Percentiles rank a stretch among this genome's conserved stretches.
These are phyloP conservation scores for Lithobates pipiens DNA, from an alignment of 2,797 vertebrate species.

Conservation along the genomic window DNA sequence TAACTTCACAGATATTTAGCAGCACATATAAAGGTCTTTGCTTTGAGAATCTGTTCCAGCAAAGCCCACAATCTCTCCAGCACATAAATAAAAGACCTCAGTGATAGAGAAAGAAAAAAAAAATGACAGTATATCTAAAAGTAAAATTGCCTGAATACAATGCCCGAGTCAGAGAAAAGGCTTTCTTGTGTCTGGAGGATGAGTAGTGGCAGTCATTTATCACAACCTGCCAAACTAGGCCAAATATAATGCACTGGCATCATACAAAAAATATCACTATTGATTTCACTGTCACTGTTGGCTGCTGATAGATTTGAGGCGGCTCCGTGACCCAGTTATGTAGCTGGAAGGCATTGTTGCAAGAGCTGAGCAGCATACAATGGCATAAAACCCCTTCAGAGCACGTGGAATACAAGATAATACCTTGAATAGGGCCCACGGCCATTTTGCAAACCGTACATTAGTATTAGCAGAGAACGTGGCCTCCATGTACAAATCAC, in stretches of 20 bases:
- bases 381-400: neutral
- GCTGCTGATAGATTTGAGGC: constrained; percentile 23
- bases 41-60: constrained; percentile 27
- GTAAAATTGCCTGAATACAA: constrained; percentile 44
- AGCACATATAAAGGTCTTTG: neutral
- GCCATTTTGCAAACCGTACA: neutral
- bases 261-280: constrained; percentile 24
- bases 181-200: constrained; percentile 23
- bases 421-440: neutral
- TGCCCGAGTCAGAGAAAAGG: constrained; percentile 24
- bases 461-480: neutral
- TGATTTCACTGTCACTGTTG: constrained; percentile 36
- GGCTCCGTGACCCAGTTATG: constrained; percentile 24
- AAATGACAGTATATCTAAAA: constrained; percentile 43
- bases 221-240: constrained; percentile 42
- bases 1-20: neutral
- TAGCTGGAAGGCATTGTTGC: constrained; percentile 26
- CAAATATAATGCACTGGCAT: constrained; percentile 40
- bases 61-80: constrained; percentile 10
- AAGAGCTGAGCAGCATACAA: constrained; percentile 2
- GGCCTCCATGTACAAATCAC: neutral
- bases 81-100: constrained; percentile 35
- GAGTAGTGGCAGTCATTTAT: constrained; percentile 26
- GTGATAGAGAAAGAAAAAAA: constrained; percentile 23
- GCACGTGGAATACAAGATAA: neutral